Conservation (phyloP, 2,113 vertebrate species). For the Gymnorhina tibicen region DNA sequence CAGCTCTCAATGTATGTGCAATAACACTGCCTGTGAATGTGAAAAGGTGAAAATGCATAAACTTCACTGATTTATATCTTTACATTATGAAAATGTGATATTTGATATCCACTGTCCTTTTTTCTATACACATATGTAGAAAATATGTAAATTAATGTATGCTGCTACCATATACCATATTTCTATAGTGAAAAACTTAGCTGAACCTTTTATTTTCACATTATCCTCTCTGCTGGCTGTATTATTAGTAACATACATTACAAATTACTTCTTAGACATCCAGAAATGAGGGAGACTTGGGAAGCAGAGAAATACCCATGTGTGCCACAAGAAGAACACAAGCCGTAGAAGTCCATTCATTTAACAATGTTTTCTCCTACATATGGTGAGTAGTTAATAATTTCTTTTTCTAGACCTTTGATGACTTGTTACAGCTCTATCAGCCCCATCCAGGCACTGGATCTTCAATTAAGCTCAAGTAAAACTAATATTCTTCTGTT, state of each 20-base stretch:
- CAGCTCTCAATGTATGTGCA: not conserved
- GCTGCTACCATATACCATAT: fast-evolving
- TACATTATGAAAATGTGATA: not conserved
- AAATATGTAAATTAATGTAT: not conserved
- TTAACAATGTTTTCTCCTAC: not conserved
- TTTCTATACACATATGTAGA: not conserved
- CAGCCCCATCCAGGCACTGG: not conserved
- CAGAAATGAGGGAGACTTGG: not conserved
- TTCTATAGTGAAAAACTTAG: not conserved
- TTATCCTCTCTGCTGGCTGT: not conserved
- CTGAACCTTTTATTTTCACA: not conserved
- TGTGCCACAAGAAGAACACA: not conserved
- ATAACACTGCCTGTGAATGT: not conserved
- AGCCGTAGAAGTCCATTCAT: not conserved
- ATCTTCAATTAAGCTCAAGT: not conserved
- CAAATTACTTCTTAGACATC: not conserved
- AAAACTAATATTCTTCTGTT: not conserved
- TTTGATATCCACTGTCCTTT: not conserved
- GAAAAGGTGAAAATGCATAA: not conserved
- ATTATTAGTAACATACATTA: not conserved
- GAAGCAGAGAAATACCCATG: not conserved
- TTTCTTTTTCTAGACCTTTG: not conserved
- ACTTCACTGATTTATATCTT: not conserved
- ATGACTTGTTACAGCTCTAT: not conserved
- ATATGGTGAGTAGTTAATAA: not conserved